Base-by-base conservation (phyloP, 2,113 vertebrate species). In the Charadrius vociferus region DNA sequence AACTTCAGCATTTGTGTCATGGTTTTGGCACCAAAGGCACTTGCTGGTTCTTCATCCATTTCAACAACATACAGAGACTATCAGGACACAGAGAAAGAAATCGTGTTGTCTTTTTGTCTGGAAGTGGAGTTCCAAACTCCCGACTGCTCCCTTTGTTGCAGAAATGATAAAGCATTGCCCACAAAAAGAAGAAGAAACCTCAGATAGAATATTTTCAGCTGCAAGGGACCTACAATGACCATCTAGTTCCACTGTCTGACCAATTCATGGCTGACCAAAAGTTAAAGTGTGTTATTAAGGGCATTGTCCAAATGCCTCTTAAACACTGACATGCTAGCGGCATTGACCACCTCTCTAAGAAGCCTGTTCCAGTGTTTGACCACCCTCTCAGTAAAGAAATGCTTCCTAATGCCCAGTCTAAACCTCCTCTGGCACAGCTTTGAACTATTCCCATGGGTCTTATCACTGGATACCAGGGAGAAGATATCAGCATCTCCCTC, bases 361-460 rank as follows among this genome's bases (percentile, higher is more conserved):
- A 61, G 53, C 45, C 9, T 23, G 9, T n/a, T n/a, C 11, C 30
- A n/a, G 24, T 52, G 45, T 52, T 72, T 71, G 36, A 61, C 30
- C 4, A 52, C 45, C 23, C 18, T 37, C 26, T 24, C 2, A 1
- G 30, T 52, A 47, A 56, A 36, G 15, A 68, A 36, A 56, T 23
- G 41, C 32, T 55, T 67, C 63, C 50, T 67, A 24, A 36, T n/a
- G 21, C 62, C 41, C 9, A 26, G 10, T 36, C 36, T 20, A 20
- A 52, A 19, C 12, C 37, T 65, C 21, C 13, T 4, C 41, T 68
- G 50, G 7, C 4, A 4, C 26, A 68, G 34, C n/a, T 58, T 34
- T 58, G 65, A 49, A 16, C n/a, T 16, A 36, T 55, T 45, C 19
- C 34, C 58, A 47, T 2, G 1, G 0, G 0, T 32, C 58, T 6